Conservation (phyloP, 2,797 vertebrate genomes). For the Ciconia nigra region DNA sequence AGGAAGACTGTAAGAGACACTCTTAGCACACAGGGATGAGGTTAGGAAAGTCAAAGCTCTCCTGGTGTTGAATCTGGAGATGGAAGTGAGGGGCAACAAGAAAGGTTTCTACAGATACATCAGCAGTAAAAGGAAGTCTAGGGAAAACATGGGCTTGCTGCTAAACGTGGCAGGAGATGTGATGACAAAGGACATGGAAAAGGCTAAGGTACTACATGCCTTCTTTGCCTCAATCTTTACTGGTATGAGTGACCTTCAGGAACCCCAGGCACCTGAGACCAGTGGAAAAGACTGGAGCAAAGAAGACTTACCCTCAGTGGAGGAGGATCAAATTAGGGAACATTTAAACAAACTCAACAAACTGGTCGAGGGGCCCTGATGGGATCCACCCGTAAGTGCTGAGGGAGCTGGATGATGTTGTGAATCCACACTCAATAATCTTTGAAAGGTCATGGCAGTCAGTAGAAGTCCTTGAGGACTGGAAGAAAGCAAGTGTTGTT, state of each 20-base stretch:
- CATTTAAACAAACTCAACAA: not conserved
- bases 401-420: not conserved
- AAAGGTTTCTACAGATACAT: not conserved
- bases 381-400: not conserved
- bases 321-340: not conserved
- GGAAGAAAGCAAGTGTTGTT: not conserved
- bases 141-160: not conserved
- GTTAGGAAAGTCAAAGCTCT: not conserved
- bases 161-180: not conserved
- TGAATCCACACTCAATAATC: not conserved
- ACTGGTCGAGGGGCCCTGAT: not conserved
- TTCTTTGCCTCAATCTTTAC: not conserved
- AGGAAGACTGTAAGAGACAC: not conserved
- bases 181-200: not conserved
- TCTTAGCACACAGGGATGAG: not conserved
- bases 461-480: not conserved
- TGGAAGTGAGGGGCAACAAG: not conserved
- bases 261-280: not conserved
- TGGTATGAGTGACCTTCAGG: not conserved
- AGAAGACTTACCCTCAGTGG: not conserved
- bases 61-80: not conserved
- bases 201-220: not conserved
- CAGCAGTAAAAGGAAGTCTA: not conserved
- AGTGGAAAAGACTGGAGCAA: not conserved
- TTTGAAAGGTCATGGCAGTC: not conserved